Conservation (phyloP, 2,797 vertebrate genomes). For the Dipus sagitta region DNA sequence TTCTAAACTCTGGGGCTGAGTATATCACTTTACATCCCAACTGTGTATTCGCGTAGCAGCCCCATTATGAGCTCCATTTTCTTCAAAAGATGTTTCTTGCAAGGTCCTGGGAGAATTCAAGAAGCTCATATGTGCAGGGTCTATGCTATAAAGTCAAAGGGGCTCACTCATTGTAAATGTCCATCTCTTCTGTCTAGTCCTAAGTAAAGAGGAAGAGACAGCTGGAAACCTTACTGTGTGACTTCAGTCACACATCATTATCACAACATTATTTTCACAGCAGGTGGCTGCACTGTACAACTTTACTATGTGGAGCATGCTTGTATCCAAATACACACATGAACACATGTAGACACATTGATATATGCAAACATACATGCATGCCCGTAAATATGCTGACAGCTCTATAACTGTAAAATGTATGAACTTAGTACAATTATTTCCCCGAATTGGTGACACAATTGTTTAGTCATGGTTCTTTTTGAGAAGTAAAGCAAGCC, state of each 20-base stretch:
- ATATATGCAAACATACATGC: neutral
- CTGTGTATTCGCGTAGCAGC: neutral
- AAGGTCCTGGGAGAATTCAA: neutral
- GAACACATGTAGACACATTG: neutral
- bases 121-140: neutral
- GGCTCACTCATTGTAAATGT: neutral
- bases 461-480: neutral
- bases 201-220: neutral
- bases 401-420: neutral
- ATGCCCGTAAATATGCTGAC: too few relatives aligned
- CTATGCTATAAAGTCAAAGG: neutral
- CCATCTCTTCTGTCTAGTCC: neutral
- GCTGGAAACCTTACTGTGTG: neutral
- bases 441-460: neutral
- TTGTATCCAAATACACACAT: neutral
- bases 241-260: neutral
- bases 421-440: neutral
- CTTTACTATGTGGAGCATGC: neutral
- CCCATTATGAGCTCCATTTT: neutral
- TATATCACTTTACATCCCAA: neutral
- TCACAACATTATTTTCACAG: neutral
- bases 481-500: constrained; percentile 28
- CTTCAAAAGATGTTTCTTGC: neutral
- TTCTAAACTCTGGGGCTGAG: neutral
- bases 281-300: neutral